These are phyloP conservation scores for Pampusana beccarii DNA, from an alignment of 2,113 vertebrate species.

Conservation along the genomic window DNA sequence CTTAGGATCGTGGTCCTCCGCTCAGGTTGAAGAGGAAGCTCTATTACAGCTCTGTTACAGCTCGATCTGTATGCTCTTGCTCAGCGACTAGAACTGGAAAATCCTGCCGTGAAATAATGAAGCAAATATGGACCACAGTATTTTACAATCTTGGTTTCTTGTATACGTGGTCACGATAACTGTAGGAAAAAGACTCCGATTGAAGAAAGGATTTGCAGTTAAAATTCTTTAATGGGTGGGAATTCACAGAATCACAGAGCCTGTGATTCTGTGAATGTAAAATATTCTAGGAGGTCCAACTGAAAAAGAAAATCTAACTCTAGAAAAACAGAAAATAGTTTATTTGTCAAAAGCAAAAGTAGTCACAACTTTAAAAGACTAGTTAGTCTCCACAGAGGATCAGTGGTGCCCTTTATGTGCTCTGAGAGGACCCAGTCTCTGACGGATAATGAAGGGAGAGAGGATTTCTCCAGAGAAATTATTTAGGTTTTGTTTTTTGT, in stretches of 20 bases:
- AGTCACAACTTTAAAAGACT: background rate
- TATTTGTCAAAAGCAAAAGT: background rate
- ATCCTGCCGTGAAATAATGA: background rate
- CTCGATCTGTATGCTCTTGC: background rate
- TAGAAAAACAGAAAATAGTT: background rate
- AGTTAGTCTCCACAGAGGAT: background rate
- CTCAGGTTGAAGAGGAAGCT: background rate
- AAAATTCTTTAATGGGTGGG: background rate
- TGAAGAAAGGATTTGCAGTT: background rate
- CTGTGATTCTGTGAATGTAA: too few species aligned
- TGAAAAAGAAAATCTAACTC: background rate
- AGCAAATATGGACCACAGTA: background rate
- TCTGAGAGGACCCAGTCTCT: background rate
- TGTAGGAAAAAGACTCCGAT: background rate
- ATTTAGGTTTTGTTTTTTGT: background rate
- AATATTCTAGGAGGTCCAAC: background rate
- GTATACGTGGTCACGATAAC: background rate
- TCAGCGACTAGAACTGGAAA: background rate
- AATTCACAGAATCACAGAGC: too few species aligned
- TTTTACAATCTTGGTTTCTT: background rate
- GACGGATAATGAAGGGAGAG: background rate
- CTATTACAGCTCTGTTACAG: background rate
- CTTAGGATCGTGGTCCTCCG: background rate
- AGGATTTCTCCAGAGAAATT: background rate
- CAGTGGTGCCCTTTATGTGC: background rate